These are phyloP conservation scores for Sebastes goodei DNA, from an alignment of 2,797 vertebrate genomes.

Conservation along the genomic window DNA sequence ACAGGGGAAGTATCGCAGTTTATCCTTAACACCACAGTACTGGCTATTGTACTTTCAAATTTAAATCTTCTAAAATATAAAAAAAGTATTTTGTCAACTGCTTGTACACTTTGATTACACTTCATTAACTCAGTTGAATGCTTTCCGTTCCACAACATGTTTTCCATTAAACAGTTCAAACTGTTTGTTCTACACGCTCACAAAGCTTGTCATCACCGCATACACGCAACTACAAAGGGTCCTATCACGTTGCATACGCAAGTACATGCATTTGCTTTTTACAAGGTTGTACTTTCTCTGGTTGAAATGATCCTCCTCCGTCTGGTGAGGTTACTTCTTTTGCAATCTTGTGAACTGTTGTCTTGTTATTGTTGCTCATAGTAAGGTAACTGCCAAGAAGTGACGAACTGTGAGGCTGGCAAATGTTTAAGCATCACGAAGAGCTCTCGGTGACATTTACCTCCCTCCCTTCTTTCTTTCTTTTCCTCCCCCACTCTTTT, in stretches of 20 bases:
- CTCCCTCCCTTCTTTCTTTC: conserved; percentile 34
- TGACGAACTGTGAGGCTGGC: conserved; percentile 69
- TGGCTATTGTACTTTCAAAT: background rate
- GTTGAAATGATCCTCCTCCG: conserved; percentile 47
- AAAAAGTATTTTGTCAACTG: background rate
- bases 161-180: background rate
- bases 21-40: background rate
- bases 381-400: conserved; percentile 65
- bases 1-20: background rate
- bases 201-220: conserved; percentile 4
- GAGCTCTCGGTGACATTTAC: conserved; percentile 72
- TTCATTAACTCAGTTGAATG: background rate
- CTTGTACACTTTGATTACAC: background rate
- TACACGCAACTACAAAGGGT: conserved; percentile 9
- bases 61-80: background rate
- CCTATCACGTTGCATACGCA: conserved; percentile 1
- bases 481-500: conserved; percentile 57
- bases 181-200: conserved; percentile 1
- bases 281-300: conserved; percentile 29
- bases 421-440: conserved; percentile 70
- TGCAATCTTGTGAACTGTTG: conserved; percentile 58
- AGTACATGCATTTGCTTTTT: conserved; percentile 2
- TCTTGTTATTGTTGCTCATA: conserved; percentile 69
- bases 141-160: background rate
- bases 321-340: conserved; percentile 51